Conservation (phyloP, 53 echinoderm and acorn worm species). For the Patiria pectinifera region DNA sequence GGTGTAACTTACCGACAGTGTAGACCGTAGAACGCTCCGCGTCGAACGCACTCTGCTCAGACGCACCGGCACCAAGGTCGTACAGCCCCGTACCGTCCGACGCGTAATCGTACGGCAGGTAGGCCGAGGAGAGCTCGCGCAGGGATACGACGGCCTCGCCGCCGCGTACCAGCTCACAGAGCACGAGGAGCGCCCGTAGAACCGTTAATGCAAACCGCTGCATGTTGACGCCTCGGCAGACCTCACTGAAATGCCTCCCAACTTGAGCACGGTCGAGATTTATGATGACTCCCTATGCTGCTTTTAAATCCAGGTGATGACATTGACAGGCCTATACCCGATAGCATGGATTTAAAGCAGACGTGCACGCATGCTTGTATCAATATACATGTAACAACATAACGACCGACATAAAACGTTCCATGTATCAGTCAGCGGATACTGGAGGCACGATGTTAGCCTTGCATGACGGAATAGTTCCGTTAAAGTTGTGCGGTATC, state of each 20-base stretch:
- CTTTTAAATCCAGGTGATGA: background rate
- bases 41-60: constrained; percentile 88
- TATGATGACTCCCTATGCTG: too few relatives aligned
- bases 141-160: constrained; percentile 15
- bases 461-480: too few relatives aligned
- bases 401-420: too few relatives aligned
- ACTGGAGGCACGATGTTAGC: too few relatives aligned
- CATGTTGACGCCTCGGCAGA: background rate
- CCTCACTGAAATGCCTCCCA: too few relatives aligned
- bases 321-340: background rate
- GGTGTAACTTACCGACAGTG: constrained; percentile 55
- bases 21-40: constrained; percentile 60
- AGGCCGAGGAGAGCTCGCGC: constrained; percentile 71
- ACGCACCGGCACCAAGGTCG: constrained; percentile 61
- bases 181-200: background rate
- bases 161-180: background rate
- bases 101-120: constrained; percentile 78
- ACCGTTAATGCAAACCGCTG: background rate
- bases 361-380: too few relatives aligned
- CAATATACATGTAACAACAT: too few relatives aligned
- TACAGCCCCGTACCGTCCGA: constrained; percentile 40
- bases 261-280: too few relatives aligned
- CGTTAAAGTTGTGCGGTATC: too few relatives aligned
- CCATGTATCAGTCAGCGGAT: too few relatives aligned
- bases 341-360: too few relatives aligned